Evolutionary conservation across 2,113 vertebrate genomes (phyloP), one percentile per base, ranked within the genome.

Genomic region (Lampris incognitus): DNA sequence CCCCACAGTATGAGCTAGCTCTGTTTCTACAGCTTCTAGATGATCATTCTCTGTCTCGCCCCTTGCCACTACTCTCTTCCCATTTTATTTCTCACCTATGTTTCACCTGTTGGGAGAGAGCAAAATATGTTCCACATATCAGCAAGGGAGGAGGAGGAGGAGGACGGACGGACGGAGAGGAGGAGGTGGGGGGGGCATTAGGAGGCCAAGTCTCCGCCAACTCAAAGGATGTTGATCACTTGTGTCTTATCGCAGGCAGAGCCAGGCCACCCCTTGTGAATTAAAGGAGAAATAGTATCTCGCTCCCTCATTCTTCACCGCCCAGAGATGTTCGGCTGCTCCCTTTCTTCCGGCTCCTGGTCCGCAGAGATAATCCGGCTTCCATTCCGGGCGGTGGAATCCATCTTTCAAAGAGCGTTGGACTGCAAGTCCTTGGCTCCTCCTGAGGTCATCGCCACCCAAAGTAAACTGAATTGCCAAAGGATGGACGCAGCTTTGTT

Each of bases 261-360:
- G 91, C 89, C 93, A 91, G 90, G 88, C 92, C 92, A 93, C 92
- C 91, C 88, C 90, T 92, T 85, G 92, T 90, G 93, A 94, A 94
- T 94, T 95, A 94, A 93, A 93, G 91, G 84, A 92, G 91, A 93
- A 94, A 93, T 92, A 92, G 91, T 91, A 93, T 94, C 92, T 88
- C 56, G 37, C 85, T 78, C 62, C 76, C 91, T 94, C 92, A 93
- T 95, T 94, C 94, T 93, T 95, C 94, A 94, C 87, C 79, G 78
- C 81, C 78, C 87, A 58, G 86, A 89, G 87, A 92, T 90, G 90
- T 88, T 88, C 63, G 57, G 58, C 85, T 63, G 88, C 85, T 87
- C 88, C 85, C 83, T 92, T 94, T 91, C 91, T 91, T 86, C 75
- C 71, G 60, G 74, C 92, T 92, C 69, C 92, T 94, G 93, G 72